phyloP scores from a whole-genome alignment of 2,113 vertebrate species.

The Phyllostomus hastatus region DNA sequence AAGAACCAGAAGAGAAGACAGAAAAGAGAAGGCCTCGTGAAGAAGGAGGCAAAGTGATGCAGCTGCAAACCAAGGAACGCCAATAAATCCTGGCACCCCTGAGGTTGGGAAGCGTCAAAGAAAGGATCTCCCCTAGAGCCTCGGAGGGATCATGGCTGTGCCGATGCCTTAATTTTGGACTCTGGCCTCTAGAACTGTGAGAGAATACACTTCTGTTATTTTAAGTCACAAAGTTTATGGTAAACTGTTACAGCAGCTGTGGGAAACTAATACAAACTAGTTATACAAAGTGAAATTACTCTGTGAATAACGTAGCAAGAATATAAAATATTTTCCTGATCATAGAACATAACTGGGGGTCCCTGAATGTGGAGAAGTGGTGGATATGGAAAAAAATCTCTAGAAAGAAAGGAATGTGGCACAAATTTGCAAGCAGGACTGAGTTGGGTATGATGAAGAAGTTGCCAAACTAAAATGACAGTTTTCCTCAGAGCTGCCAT shows the following conservation, averaged over 20 bases:
- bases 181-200: not conserved
- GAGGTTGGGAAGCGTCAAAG: not conserved
- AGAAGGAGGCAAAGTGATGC: not conserved
- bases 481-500: not conserved
- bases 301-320: not conserved
- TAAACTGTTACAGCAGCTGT: not conserved
- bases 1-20: not conserved
- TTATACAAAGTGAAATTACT: not conserved
- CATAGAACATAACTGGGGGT: not conserved
- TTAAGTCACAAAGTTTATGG: not conserved
- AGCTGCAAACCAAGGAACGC: not conserved
- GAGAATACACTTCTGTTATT: not conserved
- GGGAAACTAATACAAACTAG: not conserved
- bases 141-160: fast-evolving
- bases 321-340: not conserved
- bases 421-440: not conserved
- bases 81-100: not conserved
- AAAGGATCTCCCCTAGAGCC: not conserved
- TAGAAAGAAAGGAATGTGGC: not conserved
- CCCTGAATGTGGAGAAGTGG: not conserved
- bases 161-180: not conserved
- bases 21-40: not conserved
- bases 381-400: not conserved
- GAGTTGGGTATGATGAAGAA: not conserved
- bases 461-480: not conserved